Evolutionary conservation across 2,113 vertebrate genomes (phyloP), one percentile per base, ranked within the genome.

Genomic region (Chauna torquata): DNA sequence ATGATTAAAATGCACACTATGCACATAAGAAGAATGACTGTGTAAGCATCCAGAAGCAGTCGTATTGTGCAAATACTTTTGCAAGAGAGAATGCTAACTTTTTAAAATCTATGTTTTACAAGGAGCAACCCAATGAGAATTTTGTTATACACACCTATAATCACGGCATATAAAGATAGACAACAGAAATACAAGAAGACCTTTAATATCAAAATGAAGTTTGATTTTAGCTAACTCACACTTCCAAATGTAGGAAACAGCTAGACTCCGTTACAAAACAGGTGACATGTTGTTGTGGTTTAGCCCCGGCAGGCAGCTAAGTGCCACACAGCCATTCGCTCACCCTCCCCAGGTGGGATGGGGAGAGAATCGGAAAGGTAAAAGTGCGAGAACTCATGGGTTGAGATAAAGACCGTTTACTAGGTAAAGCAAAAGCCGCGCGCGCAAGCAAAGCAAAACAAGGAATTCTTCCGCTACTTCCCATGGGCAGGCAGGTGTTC

Each of bases 181-280:
- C 11, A 64, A 52, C 44, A 15, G 79, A 88, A 93, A 88, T 28
- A 55, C 8, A 78, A 13, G 47, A 88, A 71, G 42, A 88, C 40
- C 27, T 95, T 84, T 92, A 81, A 79, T 61, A 93, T 17, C 24
- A 40, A 49, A 76, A 30, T 65, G 71, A 72, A 77, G 79, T 89
- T 82, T 92, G 81, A 87, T 77, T 91, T 92, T 86, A 80, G 20
- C 79, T 84, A 96, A 71, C 9, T 91, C 92, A 94, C 92, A 72
- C 70, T 77, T 94, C 69, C 83, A 91, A 89, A 69, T 69, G 61
- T 13, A 64, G 61, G 80, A 68, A 55, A 64, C 49, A 82, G 23
- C 40, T 93, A 88, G 91, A 96, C 78, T 94, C 13, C 76, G 17
- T 87, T 81, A 55, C 58, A 81, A 32, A 70, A 86, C 1, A 88